Evolutionary conservation across 92 coral and sea anemone genomes (phyloP), one percentile per base, ranked within the genome.

Genomic region (Actinostola sp.): DNA sequence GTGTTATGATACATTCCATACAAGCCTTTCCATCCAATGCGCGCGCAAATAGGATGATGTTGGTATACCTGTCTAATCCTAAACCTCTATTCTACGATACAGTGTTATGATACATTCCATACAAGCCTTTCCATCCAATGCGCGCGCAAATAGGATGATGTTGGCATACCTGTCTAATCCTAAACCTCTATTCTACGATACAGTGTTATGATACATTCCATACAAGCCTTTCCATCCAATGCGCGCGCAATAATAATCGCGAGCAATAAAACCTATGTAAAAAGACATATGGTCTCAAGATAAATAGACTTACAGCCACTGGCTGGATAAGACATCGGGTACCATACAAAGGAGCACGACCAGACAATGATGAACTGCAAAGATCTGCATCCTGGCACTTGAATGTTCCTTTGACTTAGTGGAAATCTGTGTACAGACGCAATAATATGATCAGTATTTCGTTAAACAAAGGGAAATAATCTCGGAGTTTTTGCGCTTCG

Each of bases 251-350:
- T 48, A 17, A 41, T 41, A 8, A 41, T 41, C 46, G n/a, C n/a
- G n/a, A n/a, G n/a, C n/a, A n/a, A n/a, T 41, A 41, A 41, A 8
- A 8, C 46, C 8, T 8, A 15, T 41, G 15, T 15, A 8, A 41
- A 15, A 8, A 8, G 8, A 41, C 8, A 41, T 48, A 3, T 13
- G 19, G 5, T 48, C 3, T n/a, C 21, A 8, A 48, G 21, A 13
- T 48, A 4, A 4, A 3, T n/a, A 14, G 46, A 83, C 88, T 77
- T 83, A 83, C 88, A 83, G 70, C 88, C 88, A 83, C 38, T 83
- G 83, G 44, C 88, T 83, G 33, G 83, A 70, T 13, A 58, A 64
- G 33, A 77, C 79, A n/a, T 51, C 62, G 35, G 79, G n/a, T 27
- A 65, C 53, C 11, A 77, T 3, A 32, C 69, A 24, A 36, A 83